Evolutionary conservation across 1,140 invertebrate species (phyloP), one percentile per base, ranked within the genome.

Genomic region (Goniozus legneri): DNA sequence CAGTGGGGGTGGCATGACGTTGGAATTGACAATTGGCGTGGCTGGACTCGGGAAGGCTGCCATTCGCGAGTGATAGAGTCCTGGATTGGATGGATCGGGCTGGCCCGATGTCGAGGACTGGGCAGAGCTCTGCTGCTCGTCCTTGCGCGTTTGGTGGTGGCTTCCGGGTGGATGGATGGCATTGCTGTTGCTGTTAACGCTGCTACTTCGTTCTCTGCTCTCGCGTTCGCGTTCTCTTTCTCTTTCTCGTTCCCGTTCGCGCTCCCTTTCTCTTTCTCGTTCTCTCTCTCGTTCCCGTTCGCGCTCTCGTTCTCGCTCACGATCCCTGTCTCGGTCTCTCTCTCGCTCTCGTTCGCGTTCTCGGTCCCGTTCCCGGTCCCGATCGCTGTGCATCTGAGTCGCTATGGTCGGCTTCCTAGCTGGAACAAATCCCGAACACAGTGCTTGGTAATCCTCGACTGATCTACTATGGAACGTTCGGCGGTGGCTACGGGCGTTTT

Each of bases 401-500:
- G 65, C 65, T 71, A 73, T 70, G 64, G 71, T 67, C 69, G 73
- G 68, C 75, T 77, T 77, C 75, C 76, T 77, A 75, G 73, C 74
- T 77, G 68, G 57, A 77, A 77, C 74, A 77, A 77, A 77, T 64
- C 58, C 59, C 64, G 64, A 72, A 72, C 65, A 73, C 58, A 71
- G 58, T 72, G 64, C 67, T 72, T 71, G 66, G 60, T 71, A 69
- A 67, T 58, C 57, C 64, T 71, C 64, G 55, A 65, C 59, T 68
- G 61, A 53, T 51, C 45, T 52, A 52, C 39, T 46, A n/a, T n/a
- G n/a, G n/a, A n/a, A n/a, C n/a, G n/a, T n/a, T n/a, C n/a, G n/a
- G n/a, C n/a, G n/a, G n/a, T n/a, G n/a, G n/a, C n/a, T n/a, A n/a
- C n/a, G n/a, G n/a, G n/a, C n/a, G 10, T 27, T 27, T 27, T 10